phyloP scores from a whole-genome alignment of 2,888 invertebrate species.

The Dryocosmus kuriphilus region DNA sequence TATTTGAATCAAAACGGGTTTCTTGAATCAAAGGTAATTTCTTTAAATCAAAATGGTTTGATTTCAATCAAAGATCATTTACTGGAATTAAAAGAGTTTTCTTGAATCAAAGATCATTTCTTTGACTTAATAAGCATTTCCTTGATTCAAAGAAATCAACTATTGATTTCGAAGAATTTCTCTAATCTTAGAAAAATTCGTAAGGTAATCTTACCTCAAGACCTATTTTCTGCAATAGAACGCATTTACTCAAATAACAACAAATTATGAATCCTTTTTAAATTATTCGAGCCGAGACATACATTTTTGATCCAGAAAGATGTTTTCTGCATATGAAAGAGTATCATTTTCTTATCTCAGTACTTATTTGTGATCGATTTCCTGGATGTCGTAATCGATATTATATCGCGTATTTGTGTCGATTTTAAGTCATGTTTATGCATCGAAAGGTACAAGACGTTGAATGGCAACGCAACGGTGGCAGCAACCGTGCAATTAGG shows the following conservation, averaged over 20 bases:
- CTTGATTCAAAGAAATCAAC: too few relatives aligned
- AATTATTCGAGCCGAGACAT: not conserved
- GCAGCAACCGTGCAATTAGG: slow-evolving; percentile 60
- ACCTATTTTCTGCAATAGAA: not conserved
- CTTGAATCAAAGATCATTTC: too few relatives aligned
- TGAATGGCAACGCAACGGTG: not conserved
- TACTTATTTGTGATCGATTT: slow-evolving; percentile 9
- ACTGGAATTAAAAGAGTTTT: too few relatives aligned
- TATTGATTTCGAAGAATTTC: too few relatives aligned
- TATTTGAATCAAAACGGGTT: too few relatives aligned
- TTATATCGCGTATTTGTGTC: slow-evolving; percentile 11
- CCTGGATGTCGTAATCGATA: slow-evolving; percentile 27
- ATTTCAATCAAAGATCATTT: too few relatives aligned
- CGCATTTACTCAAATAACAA: not conserved
- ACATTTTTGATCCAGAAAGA: slow-evolving; percentile 1
- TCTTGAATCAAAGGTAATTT: too few relatives aligned
- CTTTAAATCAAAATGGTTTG: too few relatives aligned
- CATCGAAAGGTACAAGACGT: slow-evolving; percentile 7
- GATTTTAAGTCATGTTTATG: slow-evolving; percentile 30
- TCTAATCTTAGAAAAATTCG: too few relatives aligned
- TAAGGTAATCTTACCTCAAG: not conserved
- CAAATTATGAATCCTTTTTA: not conserved
- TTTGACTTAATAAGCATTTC: too few relatives aligned
- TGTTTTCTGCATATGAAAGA: not conserved
- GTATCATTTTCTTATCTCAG: slow-evolving; percentile 19